Percentiles rank a stretch among this genome's conserved stretches.
phyloP scores from a whole-genome alignment of 2,888 invertebrate species.

The Omphaloscelis lunosa region DNA sequence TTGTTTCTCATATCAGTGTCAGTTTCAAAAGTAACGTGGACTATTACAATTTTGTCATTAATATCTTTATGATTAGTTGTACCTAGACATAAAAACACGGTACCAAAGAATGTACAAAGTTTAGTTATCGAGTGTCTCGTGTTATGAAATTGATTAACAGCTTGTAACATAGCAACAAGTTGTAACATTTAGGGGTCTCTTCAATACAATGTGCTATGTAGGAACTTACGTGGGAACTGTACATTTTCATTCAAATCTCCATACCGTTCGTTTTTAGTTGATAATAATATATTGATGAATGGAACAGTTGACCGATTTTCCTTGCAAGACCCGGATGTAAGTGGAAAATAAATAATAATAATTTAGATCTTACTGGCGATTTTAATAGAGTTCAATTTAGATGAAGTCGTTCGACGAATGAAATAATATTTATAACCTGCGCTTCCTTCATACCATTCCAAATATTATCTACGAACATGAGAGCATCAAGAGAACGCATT shows the following conservation, averaged over 20 bases:
- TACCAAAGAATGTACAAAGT: constrained; percentile 26
- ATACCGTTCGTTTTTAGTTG: constrained; percentile 37
- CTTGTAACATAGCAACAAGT: constrained; percentile 51
- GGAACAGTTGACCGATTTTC: constrained; percentile 49
- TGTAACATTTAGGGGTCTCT: constrained; percentile 39
- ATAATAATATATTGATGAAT: constrained; percentile 45
- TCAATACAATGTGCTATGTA: constrained; percentile 29
- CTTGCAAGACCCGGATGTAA: constrained; percentile 20
- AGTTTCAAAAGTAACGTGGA: constrained; percentile 31
- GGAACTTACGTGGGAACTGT: constrained; percentile 24
- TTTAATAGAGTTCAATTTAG: constrained; percentile 37
- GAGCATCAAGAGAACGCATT: constrained; percentile 57
- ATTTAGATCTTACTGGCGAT: constrained; percentile 10
- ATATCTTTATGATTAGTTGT: constrained; percentile 30
- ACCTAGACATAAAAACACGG: constrained; percentile 34
- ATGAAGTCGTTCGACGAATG: constrained; percentile 31
- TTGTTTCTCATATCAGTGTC: constrained; percentile 51
- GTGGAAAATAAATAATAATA: constrained; percentile 4
- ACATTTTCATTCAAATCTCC: constrained; percentile 41
- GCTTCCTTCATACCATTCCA: constrained; percentile 39
- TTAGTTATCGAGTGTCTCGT: constrained; percentile 24
- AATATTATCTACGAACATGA: constrained; percentile 45
- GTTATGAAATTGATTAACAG: constrained; percentile 40
- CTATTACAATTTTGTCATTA: constrained; percentile 37
- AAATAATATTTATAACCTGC: constrained; percentile 45